These are phyloP conservation scores for Pristionchus japonicus DNA, from an alignment of 2,888 invertebrate species.

Conservation along the genomic window DNA sequence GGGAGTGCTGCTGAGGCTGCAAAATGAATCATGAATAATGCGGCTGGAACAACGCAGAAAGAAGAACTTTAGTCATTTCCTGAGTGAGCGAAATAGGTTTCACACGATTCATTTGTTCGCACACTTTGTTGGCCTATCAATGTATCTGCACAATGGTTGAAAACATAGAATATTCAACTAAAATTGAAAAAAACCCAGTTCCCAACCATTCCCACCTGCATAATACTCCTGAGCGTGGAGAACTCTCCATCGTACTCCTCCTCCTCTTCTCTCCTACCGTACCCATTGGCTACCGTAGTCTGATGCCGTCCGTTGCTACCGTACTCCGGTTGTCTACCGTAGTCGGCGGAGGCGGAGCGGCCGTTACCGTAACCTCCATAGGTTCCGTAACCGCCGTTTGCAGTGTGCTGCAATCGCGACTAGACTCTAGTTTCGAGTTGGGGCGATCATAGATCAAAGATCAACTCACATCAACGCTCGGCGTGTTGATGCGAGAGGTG, in stretches of 20 bases:
- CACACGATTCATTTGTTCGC: not conserved
- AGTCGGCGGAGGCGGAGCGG: not conserved
- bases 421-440: not conserved
- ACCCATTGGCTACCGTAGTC: not conserved
- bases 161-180: too few species aligned
- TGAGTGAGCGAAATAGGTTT: too few species aligned
- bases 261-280: not conserved
- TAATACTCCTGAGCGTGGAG: conserved; percentile 52
- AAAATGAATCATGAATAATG: too few species aligned
- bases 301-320: conserved; percentile 8
- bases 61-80: too few species aligned
- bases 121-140: not conserved
- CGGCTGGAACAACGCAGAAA: too few species aligned
- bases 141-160: too few species aligned
- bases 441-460: not conserved
- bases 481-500: conserved; percentile 41
- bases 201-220: conserved; percentile 58
- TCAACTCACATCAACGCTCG: conserved; percentile 34
- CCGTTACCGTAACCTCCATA: conserved; percentile 13
- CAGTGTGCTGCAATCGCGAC: not conserved
- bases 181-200: too few species aligned
- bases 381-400: conserved; percentile 27
- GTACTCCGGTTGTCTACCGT: conserved; percentile 18
- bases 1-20: conserved; percentile 47
- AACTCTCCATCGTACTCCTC: conserved; percentile 51